Base-by-base conservation (phyloP, 2,888 invertebrate species). In the Macrosoma leucophasiata region DNA sequence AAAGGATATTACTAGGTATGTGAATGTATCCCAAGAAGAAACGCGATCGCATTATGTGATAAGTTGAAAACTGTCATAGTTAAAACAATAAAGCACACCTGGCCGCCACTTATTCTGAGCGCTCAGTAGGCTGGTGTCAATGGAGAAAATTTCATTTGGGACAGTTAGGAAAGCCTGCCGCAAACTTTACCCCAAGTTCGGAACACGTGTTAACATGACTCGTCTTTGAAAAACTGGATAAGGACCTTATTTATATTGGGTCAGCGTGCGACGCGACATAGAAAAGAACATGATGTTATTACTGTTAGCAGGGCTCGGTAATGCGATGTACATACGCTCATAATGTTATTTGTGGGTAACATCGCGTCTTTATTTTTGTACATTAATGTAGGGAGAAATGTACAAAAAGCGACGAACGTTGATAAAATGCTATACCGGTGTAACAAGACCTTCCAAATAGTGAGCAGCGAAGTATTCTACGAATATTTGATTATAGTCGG, bases 181-280 rank as follows among this genome's bases (percentile, higher is more conserved):
- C 64, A 67, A 75, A 74, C 67, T 76, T 73, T 52, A 60, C 58
- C 52, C 63, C 58, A 71, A 69, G 66, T 71, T 56, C 54, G 47
- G 56, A 72, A 75, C 78, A 79, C 70, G 78, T 79, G 81, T 79
- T 81, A 76, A 73, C 81, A 73, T 61, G 68, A 66, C 55, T 71
- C 72, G 60, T 73, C 77, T 81, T 77, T 74, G 75, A 79, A 82
- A 76, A 79, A 81, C 68, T 76, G 71, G 68, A 71, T 78, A 78
- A 75, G 63, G 58, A 65, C 70, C 82, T 77, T 79, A 79, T 82
- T 81, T 81, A 73, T 82, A 79, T 82, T 79, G 73, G 74, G 62
- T 74, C 58, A 72, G 71, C 81, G 81, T 81, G 64, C 70, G 64
- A 51, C 52, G 65, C 69, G 69, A 76, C 77, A 58, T 55, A 76